A percentile compares a stretch with the other conserved stretches of the same genome.
Evolutionary conservation across 2,797 vertebrate genomes (phyloP).

Genomic region (Crossoptilon crossoptilon): DNA sequence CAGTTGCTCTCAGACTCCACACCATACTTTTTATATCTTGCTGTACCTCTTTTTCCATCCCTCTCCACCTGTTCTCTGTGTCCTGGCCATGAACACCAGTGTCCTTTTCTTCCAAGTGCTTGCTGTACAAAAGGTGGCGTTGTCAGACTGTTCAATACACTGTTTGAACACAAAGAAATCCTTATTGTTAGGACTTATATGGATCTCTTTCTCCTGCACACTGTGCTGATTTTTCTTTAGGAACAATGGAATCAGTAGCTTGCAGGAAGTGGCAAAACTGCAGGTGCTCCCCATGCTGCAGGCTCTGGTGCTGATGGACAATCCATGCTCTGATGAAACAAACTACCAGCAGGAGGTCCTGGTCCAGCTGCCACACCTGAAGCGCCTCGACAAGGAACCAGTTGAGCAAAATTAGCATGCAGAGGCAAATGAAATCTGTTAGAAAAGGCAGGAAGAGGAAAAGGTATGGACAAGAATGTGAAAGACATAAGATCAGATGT

Average conservation of each 20-base stretch:
- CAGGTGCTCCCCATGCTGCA: constrained; percentile 83
- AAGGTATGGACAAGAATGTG: constrained; percentile 12
- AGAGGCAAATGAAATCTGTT: constrained; percentile 77
- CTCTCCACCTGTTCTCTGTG: accelerated
- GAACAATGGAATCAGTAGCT: constrained; percentile 82
- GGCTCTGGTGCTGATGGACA: constrained; percentile 86
- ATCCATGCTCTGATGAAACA: constrained; percentile 81
- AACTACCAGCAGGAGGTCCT: constrained; percentile 85
- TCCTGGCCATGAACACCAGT: not conserved
- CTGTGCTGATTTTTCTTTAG: constrained; percentile 72
- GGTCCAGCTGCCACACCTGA: constrained; percentile 80
- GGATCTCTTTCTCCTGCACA: not conserved
- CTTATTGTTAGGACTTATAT: not conserved
- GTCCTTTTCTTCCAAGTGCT: accelerated
- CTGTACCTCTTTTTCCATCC: not conserved
- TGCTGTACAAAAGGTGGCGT: accelerated
- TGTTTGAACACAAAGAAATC: not conserved
- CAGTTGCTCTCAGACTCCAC: not conserved
- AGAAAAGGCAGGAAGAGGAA: constrained; percentile 59
- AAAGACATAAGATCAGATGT: not conserved
- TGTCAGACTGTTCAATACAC: not conserved
- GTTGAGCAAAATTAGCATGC: constrained; percentile 81
- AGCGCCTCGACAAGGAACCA: constrained; percentile 89
- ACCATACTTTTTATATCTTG: not conserved
- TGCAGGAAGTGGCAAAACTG: constrained; percentile 80